Conservation (phyloP, 1,140 invertebrate species). For the Aethina tumida region DNA sequence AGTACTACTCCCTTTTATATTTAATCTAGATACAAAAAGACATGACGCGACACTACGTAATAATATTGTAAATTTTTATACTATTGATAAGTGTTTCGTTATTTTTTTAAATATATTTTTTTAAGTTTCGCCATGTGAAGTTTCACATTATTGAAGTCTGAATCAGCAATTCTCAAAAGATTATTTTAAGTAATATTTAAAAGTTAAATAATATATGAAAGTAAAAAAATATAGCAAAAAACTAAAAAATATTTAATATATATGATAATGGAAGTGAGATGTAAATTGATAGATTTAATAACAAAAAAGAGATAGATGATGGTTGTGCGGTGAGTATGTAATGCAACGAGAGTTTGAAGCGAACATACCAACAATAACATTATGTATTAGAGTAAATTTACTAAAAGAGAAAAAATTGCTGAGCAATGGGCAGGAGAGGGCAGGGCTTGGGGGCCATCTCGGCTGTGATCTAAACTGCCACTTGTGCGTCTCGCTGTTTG, state of each 20-base stretch:
- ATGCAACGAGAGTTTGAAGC: conserved; percentile 14
- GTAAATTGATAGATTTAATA: conserved; percentile 18
- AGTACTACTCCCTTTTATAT: conserved; percentile 6
- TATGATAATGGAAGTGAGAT: conserved; percentile 26
- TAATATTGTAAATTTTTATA: conserved; percentile 28
- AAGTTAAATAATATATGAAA: conserved; percentile 30
- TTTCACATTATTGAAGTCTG: conserved; percentile 36
- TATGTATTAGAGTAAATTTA: too few species aligned
- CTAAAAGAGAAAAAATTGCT: conserved; percentile 6
- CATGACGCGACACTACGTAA: conserved; percentile 24
- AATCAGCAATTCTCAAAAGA: conserved; percentile 38
- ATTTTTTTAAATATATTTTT: conserved; percentile 34
- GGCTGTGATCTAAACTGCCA: conserved; percentile 37
- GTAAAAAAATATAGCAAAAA: conserved; percentile 23
- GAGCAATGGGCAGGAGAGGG: conserved; percentile 12
- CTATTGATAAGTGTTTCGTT: conserved; percentile 32
- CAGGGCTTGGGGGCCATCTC: conserved; percentile 25
- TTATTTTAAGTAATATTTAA: conserved; percentile 34
- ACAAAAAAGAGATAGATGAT: conserved; percentile 10
- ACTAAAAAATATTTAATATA: conserved; percentile 26
- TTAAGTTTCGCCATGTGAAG: conserved; percentile 32
- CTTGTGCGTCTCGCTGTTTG: conserved; percentile 7
- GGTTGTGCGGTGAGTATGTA: conserved; percentile 21
- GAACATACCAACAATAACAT: too few species aligned
- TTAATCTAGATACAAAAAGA: too few species aligned